Evolutionary conservation across 2,797 vertebrate genomes (phyloP), one percentile per base, ranked within the genome.

Genomic region (Mormyrops boulengeri): DNA sequence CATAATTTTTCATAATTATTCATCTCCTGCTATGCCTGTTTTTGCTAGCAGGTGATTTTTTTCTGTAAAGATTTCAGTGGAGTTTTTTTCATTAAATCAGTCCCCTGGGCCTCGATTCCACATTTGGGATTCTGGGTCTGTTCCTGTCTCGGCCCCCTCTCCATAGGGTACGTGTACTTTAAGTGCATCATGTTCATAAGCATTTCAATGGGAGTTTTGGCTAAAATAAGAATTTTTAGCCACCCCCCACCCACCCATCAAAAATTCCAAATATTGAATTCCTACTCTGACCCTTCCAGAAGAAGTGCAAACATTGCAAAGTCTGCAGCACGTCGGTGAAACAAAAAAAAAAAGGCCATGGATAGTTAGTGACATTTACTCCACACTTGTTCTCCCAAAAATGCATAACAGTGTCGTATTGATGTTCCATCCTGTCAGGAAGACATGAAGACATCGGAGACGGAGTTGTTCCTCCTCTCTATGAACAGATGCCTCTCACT

Each of bases 11-110:
- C 57, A 62, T 89, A 82, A 66, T 77, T 44, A 89, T 91, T 88
- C 90, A 91, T 88, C 80, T 92, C 91, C 92, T 92, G 90, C 91
- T 90, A 90, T 89, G 89, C 91, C 92, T 90, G 90, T 93, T 91
- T 93, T 87, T 88, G 44, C 66, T 94, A 92, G 93, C 87, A 88
- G 92, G 91, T 92, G 88, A 88, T 92, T 92, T 88, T 92, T 92
- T 88, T 84, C 91, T 49, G 88, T 92, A 91, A 90, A 90, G 89
- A 91, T 92, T 62, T 50, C 30, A 57, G 55, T 88, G 62, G n/a
- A 47, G 50, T 49, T 66, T 88, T 66, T 60, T 38, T 5, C 85
- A 73, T 88, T 73, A 57, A 34, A 69, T 69, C 41, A 11, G 41
- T 57, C 49, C 49, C 19, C 47, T 3, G 62, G 82, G 44, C 47